Conservation (phyloP, 2,888 invertebrate species). For the Drosophila koepferae region DNA sequence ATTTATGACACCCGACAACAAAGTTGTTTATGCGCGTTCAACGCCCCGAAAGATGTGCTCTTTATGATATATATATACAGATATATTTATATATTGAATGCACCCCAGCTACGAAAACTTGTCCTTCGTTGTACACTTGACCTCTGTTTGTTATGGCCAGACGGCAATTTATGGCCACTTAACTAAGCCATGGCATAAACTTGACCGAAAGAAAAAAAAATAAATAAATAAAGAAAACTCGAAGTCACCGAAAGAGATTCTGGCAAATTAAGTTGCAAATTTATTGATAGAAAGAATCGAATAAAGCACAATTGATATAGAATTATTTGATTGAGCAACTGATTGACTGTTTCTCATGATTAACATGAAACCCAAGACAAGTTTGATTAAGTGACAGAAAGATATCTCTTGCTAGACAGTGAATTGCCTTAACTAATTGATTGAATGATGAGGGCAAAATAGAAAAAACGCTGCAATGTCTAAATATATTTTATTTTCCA, state of each 20-base stretch:
- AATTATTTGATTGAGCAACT: slow-evolving; percentile 12
- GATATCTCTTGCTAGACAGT: background rate
- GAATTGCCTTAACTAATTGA: background rate
- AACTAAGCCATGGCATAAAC: slow-evolving; percentile 55
- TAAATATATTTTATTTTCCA: background rate
- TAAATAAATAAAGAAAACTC: background rate
- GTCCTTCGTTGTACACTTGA: background rate
- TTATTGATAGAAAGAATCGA: slow-evolving; percentile 7
- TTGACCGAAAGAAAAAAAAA: slow-evolving; percentile 20
- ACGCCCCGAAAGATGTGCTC: slow-evolving; percentile 57
- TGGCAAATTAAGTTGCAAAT: slow-evolving; percentile 36
- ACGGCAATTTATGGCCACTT: slow-evolving; percentile 73
- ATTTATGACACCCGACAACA: slow-evolving; percentile 71
- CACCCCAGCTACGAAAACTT: background rate
- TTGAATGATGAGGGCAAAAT: background rate
- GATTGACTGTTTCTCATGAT: background rate
- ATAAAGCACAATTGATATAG: background rate
- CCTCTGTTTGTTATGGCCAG: slow-evolving; percentile 65
- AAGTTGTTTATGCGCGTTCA: slow-evolving; percentile 39
- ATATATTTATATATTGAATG: too few relatives aligned
- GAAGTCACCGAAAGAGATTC: slow-evolving; percentile 17
- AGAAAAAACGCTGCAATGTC: background rate
- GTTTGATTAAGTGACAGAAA: background rate
- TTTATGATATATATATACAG: slow-evolving; percentile 56
- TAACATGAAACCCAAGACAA: background rate